phyloP scores from a whole-genome alignment of 1,140 invertebrate genomes.

The Artemia franciscana region DNA sequence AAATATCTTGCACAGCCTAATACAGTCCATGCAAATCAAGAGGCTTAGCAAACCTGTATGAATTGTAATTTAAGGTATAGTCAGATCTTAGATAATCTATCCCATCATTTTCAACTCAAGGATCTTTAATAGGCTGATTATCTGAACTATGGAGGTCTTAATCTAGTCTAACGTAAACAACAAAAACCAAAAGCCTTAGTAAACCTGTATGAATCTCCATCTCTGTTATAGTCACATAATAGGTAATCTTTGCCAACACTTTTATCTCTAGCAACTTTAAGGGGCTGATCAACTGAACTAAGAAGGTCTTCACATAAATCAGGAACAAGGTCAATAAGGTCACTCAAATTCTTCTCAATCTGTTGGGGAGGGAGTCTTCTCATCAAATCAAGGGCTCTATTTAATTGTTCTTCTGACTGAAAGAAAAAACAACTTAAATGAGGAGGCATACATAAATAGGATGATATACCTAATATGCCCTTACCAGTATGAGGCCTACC shows the following conservation, averaged over 20 bases:
- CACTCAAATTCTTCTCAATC: slow-evolving; percentile 93
- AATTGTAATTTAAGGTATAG: slow-evolving; percentile 5
- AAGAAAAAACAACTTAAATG: no score
- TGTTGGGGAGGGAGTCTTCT: slow-evolving; percentile 91
- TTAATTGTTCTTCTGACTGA: slow-evolving; percentile 89
- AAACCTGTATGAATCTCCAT: slow-evolving; percentile 91
- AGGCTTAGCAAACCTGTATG: no score
- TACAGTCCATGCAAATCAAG: no score
- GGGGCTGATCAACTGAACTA: slow-evolving; percentile 91
- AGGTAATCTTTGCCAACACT: slow-evolving; percentile 87
- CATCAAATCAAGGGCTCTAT: slow-evolving; percentile 97
- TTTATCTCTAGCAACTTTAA: slow-evolving; percentile 91
- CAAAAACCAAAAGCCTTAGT: no score
- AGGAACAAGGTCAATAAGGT: slow-evolving; percentile 89
- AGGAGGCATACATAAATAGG: no score
- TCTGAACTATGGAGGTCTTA: no score
- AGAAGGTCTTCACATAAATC: slow-evolving; percentile 85
- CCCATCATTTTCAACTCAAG: not conserved
- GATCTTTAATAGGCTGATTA: no score
- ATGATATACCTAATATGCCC: no score
- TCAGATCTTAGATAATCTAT: not conserved
- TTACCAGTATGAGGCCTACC: no score
- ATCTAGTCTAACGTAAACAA: no score
- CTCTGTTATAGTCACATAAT: slow-evolving; percentile 95
- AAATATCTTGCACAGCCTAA: no score